Evolutionary conservation across 2,797 vertebrate genomes (phyloP).

Genomic region (Coendou prehensilis): DNA sequence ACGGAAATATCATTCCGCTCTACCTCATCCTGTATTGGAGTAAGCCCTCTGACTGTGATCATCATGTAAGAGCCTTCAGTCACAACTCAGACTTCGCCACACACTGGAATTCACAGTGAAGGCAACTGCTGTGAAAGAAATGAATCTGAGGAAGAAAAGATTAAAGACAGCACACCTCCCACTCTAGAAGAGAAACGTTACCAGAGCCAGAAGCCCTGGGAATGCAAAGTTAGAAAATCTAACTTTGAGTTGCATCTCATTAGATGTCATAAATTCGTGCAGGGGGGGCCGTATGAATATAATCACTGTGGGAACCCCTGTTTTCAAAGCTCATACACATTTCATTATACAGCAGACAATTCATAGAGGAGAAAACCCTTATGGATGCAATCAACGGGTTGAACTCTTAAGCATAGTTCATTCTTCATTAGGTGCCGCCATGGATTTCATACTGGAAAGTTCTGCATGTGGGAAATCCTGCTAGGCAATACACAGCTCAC

Average conservation of each 20-base stretch:
- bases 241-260: background rate
- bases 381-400: fast-evolving
- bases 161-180: background rate
- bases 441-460: background rate
- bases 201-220: background rate
- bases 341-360: too few relatives aligned
- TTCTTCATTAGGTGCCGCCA: background rate
- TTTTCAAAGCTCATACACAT: background rate
- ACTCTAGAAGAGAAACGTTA: background rate
- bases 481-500: background rate
- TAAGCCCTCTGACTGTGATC: background rate
- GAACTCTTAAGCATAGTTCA: background rate
- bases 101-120: background rate
- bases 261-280: background rate
- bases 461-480: background rate
- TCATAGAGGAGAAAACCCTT: background rate
- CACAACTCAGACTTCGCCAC: background rate
- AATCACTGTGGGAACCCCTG: background rate
- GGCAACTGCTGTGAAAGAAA: background rate
- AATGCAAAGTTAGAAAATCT: background rate
- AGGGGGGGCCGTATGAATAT: background rate
- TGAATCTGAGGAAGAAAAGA: background rate
- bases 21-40: background rate
- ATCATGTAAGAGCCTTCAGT: background rate
- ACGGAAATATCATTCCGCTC: background rate